Evolutionary conservation across 2,113 vertebrate genomes (phyloP).

Genomic region (Gnathonemus longibarbis): DNA sequence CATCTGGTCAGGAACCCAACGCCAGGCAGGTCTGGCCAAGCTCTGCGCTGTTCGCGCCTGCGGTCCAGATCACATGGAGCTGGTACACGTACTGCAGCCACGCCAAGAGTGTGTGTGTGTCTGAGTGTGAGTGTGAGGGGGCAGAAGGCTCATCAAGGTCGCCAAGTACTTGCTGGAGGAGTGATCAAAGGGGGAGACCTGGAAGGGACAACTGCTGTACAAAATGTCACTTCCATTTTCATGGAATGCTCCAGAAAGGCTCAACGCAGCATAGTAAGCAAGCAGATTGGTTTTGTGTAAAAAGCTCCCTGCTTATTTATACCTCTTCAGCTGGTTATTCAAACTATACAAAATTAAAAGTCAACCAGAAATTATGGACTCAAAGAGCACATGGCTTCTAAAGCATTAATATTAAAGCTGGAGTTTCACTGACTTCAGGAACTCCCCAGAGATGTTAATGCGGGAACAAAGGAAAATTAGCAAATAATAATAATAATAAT

Average conservation of each 20-base stretch:
- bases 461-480: not conserved
- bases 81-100: constrained; percentile 41
- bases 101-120: not conserved
- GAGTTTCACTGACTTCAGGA: not conserved
- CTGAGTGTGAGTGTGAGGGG: not conserved
- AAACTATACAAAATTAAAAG: not conserved
- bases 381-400: not conserved
- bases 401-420: not conserved
- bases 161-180: constrained; percentile 3
- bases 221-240: not conserved
- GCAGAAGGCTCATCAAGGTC: constrained; percentile 11
- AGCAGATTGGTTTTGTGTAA: not conserved
- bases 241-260: not conserved
- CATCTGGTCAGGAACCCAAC: constrained; percentile 26
- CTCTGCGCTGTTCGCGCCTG: constrained; percentile 20
- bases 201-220: not conserved
- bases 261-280: not conserved
- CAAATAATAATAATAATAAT: not conserved
- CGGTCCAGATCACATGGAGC: constrained; percentile 51
- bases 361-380: not conserved
- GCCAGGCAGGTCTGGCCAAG: not conserved
- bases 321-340: not conserved
- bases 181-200: not conserved
- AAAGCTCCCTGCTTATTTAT: not conserved
- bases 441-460: not conserved